phyloP scores from a whole-genome alignment of 2,113 vertebrate species.

The Datnioides undecimradiatus region DNA sequence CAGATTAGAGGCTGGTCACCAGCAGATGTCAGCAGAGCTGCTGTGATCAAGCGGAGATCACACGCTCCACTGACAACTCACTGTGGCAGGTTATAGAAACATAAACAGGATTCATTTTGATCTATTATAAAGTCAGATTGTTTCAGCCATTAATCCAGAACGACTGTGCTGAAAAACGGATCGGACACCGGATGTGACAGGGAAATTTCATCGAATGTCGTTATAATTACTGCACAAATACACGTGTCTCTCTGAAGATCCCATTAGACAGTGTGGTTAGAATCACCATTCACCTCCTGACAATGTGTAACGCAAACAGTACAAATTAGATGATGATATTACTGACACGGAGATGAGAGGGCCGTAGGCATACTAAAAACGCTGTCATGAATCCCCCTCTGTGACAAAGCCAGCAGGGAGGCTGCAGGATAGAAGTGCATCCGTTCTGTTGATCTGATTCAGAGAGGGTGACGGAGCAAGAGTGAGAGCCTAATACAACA shows the following conservation, averaged over 20 bases:
- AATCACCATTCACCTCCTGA: slow-evolving; percentile 53
- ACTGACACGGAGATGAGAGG: slow-evolving; percentile 48
- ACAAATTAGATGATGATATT: slow-evolving; percentile 48
- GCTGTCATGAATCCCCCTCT: slow-evolving; percentile 9
- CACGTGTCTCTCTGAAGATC: slow-evolving; percentile 51
- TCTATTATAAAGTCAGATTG: slow-evolving; percentile 46
- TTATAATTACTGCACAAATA: slow-evolving; percentile 57
- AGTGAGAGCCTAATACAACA: slow-evolving; percentile 59
- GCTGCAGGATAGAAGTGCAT: slow-evolving; percentile 47
- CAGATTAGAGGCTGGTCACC: slow-evolving; percentile 68
- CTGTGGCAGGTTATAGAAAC: slow-evolving; percentile 44
- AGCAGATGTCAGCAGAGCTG: slow-evolving; percentile 72
- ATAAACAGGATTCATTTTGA: slow-evolving; percentile 36
- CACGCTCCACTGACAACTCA: slow-evolving; percentile 33
- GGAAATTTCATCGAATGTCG: slow-evolving; percentile 41
- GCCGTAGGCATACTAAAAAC: slow-evolving; percentile 14
- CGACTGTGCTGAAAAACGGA: slow-evolving; percentile 16
- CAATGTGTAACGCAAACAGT: slow-evolving; percentile 48
- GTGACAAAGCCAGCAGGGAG: slow-evolving; percentile 32
- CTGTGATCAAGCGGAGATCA: slow-evolving; percentile 51
- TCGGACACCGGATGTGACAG: slow-evolving; percentile 26
- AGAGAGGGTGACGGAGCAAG: slow-evolving; percentile 46
- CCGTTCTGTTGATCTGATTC: slow-evolving; percentile 51
- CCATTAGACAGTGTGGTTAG: slow-evolving; percentile 38
- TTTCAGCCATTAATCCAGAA: slow-evolving; percentile 44